A percentile compares a stretch with the other conserved stretches of the same genome.
These are phyloP conservation scores for Neelides folsomi DNA, from an alignment of 2,888 invertebrate genomes.

Conservation along the genomic window DNA sequence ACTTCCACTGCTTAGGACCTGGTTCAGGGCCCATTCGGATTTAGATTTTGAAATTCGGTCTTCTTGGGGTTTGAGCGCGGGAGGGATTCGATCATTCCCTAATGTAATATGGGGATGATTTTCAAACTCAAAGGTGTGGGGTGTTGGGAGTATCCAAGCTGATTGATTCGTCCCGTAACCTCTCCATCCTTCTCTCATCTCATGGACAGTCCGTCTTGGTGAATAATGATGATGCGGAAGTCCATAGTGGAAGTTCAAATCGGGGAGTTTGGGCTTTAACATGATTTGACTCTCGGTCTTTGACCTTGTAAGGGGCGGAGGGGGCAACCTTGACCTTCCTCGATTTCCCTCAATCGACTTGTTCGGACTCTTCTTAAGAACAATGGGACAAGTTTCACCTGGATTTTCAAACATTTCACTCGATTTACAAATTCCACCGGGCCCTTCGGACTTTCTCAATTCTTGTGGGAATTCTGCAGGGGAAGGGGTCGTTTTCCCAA, in stretches of 20 bases:
- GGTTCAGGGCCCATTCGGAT: slow-evolving; percentile 30
- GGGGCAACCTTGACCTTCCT: slow-evolving; percentile 1
- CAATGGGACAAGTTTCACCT: no score
- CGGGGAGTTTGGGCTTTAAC: slow-evolving; percentile 10
- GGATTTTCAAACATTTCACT: no score
- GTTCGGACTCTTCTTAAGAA: not conserved
- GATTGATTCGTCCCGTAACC: slow-evolving; percentile 1
- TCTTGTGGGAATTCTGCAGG: no score
- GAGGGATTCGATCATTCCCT: slow-evolving; percentile 10
- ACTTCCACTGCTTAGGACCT: slow-evolving; percentile 7
- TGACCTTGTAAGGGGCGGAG: slow-evolving; percentile 11
- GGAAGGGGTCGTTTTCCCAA: no score
- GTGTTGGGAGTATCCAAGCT: no score
- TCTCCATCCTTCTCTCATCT: not conserved
- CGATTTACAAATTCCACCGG: no score
- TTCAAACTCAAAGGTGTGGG: not conserved
- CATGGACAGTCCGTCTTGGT: no score
- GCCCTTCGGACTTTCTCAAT: no score
- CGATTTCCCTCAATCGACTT: not conserved
- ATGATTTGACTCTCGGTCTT: slow-evolving; percentile 31
- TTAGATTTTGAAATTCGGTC: slow-evolving; percentile 22
- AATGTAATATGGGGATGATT: slow-evolving; percentile 5
- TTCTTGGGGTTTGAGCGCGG: slow-evolving; percentile 2
- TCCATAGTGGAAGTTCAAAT: not conserved
- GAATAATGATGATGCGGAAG: not conserved